A percentile compares a stretch with the other conserved stretches of the same genome.
phyloP scores from a whole-genome alignment of 2,113 vertebrate genomes.

The Gnathonemus echidnorhynchus region DNA sequence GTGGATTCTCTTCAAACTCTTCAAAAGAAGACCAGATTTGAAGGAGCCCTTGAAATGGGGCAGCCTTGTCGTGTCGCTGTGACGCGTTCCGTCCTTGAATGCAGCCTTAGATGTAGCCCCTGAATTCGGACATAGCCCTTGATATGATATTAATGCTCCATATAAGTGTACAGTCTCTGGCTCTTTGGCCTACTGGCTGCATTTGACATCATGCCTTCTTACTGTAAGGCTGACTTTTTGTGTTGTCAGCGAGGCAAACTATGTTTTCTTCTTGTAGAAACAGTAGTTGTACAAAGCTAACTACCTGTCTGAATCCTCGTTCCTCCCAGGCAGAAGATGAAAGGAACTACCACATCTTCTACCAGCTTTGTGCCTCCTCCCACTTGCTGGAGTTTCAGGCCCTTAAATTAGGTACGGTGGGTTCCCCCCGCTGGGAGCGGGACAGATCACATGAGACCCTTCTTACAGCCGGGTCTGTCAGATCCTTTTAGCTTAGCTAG shows the following conservation, averaged over 20 bases:
- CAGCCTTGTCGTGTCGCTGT: background rate
- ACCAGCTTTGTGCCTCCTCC: conserved; percentile 92
- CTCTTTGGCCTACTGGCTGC: background rate
- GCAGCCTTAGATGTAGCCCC: background rate
- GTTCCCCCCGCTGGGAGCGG: background rate
- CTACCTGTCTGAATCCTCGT: background rate
- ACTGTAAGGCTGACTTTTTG: background rate
- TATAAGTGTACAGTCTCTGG: background rate
- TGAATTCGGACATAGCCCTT: background rate
- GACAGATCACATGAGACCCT: background rate
- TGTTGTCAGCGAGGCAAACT: background rate
- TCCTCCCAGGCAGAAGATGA: conserved; percentile 83
- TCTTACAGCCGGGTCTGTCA: background rate
- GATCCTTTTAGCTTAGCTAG: background rate
- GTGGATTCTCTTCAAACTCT: background rate
- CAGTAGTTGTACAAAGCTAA: background rate
- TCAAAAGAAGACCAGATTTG: background rate
- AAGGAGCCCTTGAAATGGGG: background rate
- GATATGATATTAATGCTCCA: background rate
- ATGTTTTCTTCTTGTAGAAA: no score
- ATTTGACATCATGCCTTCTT: background rate
- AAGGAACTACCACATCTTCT: conserved; percentile 97
- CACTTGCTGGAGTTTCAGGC: conserved; percentile 81
- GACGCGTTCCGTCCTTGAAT: background rate
- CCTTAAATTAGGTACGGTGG: conserved; percentile 75